phyloP scores from a whole-genome alignment of 2,888 invertebrate species.

The Parelbella ahira region DNA sequence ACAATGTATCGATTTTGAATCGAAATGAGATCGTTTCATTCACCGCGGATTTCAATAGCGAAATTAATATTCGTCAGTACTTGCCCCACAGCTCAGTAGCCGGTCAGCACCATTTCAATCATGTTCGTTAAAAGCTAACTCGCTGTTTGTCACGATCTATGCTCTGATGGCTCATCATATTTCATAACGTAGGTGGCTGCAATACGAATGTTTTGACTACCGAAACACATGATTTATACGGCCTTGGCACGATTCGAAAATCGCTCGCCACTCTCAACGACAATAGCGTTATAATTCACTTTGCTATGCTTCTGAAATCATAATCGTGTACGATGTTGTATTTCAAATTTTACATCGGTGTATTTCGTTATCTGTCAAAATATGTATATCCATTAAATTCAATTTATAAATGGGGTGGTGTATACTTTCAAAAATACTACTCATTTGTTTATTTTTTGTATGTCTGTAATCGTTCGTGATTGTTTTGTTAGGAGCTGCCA shows the following conservation, averaged over 20 bases:
- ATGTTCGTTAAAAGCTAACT: constrained; percentile 50
- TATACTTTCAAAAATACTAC: no score
- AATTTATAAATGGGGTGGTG: no score
- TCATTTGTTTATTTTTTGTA: no score
- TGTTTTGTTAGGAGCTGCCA: no score
- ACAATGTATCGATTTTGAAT: no score
- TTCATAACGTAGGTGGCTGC: constrained; percentile 37
- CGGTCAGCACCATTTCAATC: constrained; percentile 34
- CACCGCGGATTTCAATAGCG: background rate
- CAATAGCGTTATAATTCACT: constrained; percentile 26
- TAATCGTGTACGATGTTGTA: constrained; percentile 3
- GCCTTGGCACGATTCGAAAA: constrained; percentile 35
- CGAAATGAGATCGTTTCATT: background rate
- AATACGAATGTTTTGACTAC: constrained; percentile 38
- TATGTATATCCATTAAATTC: no score
- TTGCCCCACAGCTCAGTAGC: constrained; percentile 30
- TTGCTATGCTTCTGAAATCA: constrained; percentile 17
- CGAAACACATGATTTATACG: constrained; percentile 36
- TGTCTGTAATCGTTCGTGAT: no score
- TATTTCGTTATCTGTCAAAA: background rate
- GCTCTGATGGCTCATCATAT: constrained; percentile 46
- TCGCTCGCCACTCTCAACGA: constrained; percentile 14
- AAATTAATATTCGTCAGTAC: constrained; percentile 6
- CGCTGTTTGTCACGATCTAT: constrained; percentile 51
- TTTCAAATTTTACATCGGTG: constrained; percentile 5